Evolutionary conservation across 2,113 vertebrate species (phyloP).

Genomic region (Mustela lutreola): DNA sequence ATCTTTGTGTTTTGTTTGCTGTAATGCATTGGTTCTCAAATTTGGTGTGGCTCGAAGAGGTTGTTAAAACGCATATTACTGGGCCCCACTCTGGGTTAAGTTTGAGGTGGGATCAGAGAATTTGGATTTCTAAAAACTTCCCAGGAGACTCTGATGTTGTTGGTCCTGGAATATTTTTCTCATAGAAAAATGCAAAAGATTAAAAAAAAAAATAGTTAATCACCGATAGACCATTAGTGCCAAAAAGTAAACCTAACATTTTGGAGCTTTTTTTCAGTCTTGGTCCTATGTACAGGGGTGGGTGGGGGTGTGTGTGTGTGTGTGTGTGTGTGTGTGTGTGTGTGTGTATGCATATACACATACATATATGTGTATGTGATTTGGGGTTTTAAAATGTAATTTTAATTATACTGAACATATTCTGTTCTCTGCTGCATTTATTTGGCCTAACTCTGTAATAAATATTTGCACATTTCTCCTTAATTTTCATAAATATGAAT

Average conservation of each 20-base stretch:
- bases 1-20: constrained; percentile 43
- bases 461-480: background rate
- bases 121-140: constrained; percentile 14
- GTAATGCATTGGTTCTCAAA: background rate
- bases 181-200: constrained; percentile 50
- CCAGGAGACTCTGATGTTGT: background rate
- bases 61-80: background rate
- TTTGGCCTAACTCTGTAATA: constrained; percentile 43
- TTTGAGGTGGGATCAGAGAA: background rate
- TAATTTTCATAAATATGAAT: background rate
- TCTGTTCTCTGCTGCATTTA: background rate
- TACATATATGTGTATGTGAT: background rate
- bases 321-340: background rate
- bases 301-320: background rate
- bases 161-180: constrained; percentile 6
- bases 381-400: constrained; percentile 55
- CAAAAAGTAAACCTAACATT: constrained; percentile 13
- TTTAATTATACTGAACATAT: constrained; percentile 36
- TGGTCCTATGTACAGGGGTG: background rate
- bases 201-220: background rate
- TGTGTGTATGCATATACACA: background rate
- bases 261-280: background rate
- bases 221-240: background rate
- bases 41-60: background rate
- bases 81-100: background rate